phyloP scores from a whole-genome alignment of 35 echinoderm and acorn worm species.

The Chiridota heheva region DNA sequence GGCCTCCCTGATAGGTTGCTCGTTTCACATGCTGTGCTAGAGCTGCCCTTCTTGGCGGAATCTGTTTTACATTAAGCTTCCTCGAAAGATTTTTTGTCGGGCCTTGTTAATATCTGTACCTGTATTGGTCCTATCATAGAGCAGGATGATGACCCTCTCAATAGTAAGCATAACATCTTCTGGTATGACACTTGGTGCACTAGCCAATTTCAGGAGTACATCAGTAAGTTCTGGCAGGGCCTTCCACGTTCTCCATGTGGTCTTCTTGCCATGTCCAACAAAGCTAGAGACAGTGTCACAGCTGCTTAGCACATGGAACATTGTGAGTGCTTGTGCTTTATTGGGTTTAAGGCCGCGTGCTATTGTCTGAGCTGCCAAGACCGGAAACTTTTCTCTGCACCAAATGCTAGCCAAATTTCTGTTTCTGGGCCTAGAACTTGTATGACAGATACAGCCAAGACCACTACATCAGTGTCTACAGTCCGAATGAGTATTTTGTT shows the following conservation, averaged over 20 bases:
- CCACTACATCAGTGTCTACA: slow-evolving; percentile 54
- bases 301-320: slow-evolving; percentile 47
- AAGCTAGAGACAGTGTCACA: slow-evolving; percentile 62
- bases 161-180: slow-evolving; percentile 17
- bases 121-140: slow-evolving; percentile 40
- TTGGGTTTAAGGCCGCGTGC: slow-evolving; percentile 12
- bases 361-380: slow-evolving; percentile 30
- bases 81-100: neutral
- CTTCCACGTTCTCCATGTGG: slow-evolving; percentile 35
- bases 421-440: neutral
- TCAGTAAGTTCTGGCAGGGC: slow-evolving; percentile 41
- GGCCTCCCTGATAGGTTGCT: slow-evolving; percentile 7
- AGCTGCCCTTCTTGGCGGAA: neutral
- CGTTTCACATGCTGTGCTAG: slow-evolving; percentile 9
- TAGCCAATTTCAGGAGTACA: neutral
- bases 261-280: slow-evolving; percentile 48
- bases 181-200: slow-evolving; percentile 22
- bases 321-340: slow-evolving; percentile 23
- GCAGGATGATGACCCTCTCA: slow-evolving; percentile 49
- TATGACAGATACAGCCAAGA: neutral
- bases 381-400: neutral
- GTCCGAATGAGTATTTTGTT: slow-evolving; percentile 18
- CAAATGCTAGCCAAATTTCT: slow-evolving; percentile 35
- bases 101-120: neutral
- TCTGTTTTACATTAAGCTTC: neutral